Percentiles rank a stretch among this genome's conserved stretches.
Evolutionary conservation across 1,140 invertebrate genomes (phyloP).

Genomic region (Orussus abietinus): DNA sequence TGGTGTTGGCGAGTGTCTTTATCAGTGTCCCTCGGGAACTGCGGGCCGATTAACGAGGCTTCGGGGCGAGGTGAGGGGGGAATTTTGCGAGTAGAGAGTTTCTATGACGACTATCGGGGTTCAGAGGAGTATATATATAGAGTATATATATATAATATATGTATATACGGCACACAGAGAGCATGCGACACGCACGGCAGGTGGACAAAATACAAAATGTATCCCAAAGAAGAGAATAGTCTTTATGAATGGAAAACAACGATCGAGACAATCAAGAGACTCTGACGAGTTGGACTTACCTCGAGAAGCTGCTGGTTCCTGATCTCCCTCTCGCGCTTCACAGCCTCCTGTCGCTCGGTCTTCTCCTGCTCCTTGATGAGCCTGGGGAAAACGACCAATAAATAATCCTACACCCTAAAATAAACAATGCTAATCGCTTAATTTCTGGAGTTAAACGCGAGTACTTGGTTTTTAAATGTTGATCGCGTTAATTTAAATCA

Average conservation of each 20-base stretch:
- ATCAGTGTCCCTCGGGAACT: constrained; percentile 24
- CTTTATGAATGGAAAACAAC: constrained; percentile 48
- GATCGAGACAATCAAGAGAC: constrained; percentile 32
- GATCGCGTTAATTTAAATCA: too few species aligned
- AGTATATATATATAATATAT: constrained; percentile 37
- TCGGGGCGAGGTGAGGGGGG: constrained; percentile 13
- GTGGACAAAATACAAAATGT: constrained; percentile 49
- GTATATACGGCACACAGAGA: constrained; percentile 45
- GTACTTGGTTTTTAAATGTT: too few species aligned
- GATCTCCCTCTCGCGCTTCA: constrained; percentile 69
- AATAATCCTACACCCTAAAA: too few species aligned
- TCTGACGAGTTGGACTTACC: constrained; percentile 43
- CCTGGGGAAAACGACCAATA: constrained; percentile 51
- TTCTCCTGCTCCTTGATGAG: constrained; percentile 74
- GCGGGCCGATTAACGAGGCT: constrained; percentile 11
- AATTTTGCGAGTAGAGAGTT: constrained; percentile 14
- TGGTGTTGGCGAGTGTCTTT: constrained; percentile 24
- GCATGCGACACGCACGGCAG: constrained; percentile 54
- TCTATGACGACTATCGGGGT: constrained; percentile 25
- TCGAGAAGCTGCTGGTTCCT: constrained; percentile 69
- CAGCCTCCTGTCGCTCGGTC: constrained; percentile 71
- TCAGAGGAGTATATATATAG: constrained; percentile 18
- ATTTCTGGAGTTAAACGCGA: too few species aligned
- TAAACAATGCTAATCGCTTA: too few species aligned
- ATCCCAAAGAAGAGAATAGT: constrained; percentile 47